These are phyloP conservation scores for Philantomba maxwellii DNA, from an alignment of 2,113 vertebrate genomes.

Conservation along the genomic window DNA sequence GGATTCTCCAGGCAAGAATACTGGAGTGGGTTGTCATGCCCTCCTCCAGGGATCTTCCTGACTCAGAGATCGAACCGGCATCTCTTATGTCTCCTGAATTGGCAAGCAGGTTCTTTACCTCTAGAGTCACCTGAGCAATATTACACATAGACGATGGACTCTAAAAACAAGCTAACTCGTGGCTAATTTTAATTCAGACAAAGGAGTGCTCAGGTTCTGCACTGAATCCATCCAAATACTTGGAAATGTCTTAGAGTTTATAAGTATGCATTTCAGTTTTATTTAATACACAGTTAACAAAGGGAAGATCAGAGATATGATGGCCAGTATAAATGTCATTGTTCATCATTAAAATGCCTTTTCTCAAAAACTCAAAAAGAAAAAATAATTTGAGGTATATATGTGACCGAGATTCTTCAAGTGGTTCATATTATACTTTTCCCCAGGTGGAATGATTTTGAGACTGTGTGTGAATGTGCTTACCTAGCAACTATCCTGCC, in stretches of 20 bases:
- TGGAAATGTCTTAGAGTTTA: slow-evolving; percentile 9
- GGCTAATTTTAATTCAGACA: neutral
- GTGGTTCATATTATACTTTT: neutral
- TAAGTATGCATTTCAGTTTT: neutral
- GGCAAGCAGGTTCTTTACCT: neutral
- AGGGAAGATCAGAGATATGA: neutral
- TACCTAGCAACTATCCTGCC: neutral
- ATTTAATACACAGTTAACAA: neutral
- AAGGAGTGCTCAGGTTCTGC: neutral
- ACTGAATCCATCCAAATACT: neutral
- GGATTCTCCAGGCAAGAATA: neutral
- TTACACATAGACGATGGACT: neutral
- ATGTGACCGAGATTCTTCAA: neutral
- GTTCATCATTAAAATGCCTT: neutral
- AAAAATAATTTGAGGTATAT: neutral
- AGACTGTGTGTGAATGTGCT: neutral
- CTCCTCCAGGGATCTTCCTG: neutral
- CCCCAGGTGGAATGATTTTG: neutral
- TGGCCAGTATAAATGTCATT: neutral
- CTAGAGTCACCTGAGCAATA: neutral
- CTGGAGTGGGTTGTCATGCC: neutral
- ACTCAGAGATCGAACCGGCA: accelerated
- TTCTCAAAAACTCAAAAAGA: slow-evolving; percentile 1
- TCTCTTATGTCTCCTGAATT: neutral
- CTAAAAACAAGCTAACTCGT: slow-evolving; percentile 25